Evolutionary conservation across 2,888 invertebrate species (phyloP).

Genomic region (Melieria picta): DNA sequence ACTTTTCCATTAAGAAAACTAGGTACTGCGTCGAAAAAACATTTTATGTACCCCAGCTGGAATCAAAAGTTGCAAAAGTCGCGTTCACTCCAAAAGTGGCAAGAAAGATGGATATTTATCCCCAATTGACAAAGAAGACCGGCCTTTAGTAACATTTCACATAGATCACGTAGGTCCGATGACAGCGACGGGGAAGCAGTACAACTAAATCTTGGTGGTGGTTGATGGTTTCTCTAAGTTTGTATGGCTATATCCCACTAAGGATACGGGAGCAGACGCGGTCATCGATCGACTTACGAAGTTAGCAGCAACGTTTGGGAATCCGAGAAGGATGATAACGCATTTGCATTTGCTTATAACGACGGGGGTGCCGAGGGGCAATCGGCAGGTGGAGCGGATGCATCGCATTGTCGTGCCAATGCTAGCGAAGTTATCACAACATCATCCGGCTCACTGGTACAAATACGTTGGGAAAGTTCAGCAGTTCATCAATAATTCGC

Average conservation of each 20-base stretch:
- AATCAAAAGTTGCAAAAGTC: no score
- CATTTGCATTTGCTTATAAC: no score
- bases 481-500: no score
- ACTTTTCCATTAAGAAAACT: no score
- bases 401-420: no score
- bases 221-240: slow-evolving; percentile 58
- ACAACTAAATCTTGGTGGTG: slow-evolving; percentile 55
- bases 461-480: no score
- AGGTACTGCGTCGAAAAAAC: no score
- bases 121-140: slow-evolving; percentile 36
- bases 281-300: slow-evolving; percentile 48
- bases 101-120: slow-evolving; percentile 31
- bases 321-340: slow-evolving; percentile 53
- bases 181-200: slow-evolving; percentile 47
- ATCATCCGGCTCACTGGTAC: no score
- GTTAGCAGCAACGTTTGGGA: slow-evolving; percentile 40
- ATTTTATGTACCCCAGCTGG: no score
- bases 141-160: slow-evolving; percentile 30
- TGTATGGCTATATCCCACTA: slow-evolving; percentile 56
- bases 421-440: no score
- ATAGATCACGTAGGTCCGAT: slow-evolving; percentile 56
- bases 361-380: no score
- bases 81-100: background rate
- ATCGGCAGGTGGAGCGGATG: no score
- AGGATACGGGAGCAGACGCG: slow-evolving; percentile 49